Evolutionary conservation across 2,888 invertebrate species (phyloP), one percentile per base, ranked within the genome.

Genomic region (Amblyjoppa proteus): DNA sequence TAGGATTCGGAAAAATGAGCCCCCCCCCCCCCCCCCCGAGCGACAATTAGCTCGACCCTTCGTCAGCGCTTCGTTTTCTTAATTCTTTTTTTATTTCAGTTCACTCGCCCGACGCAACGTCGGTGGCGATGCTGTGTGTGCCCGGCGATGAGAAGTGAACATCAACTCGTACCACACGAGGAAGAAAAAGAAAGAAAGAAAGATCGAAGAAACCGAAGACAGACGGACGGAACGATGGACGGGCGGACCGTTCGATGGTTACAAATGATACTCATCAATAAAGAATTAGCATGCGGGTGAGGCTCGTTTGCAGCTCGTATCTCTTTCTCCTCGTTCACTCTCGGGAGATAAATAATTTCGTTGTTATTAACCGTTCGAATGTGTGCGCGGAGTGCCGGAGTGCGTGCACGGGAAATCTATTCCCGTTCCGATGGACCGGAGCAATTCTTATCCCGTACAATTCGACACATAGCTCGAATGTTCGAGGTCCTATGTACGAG

Each of bases 261-360:
- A 92, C 89, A 91, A 92, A 92, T 92, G 92, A 91, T 90, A 90
- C 88, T 90, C 91, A 92, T 92, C 91, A 91, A 92, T 92, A 90
- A 89, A 84, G 88, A 92, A 92, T 92, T 92, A 92, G 88, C 89
- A 91, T 91, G 88, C 88, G 89, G 83, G 85, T 71, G 83, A 81
- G 85, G 84, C 77, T 84, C 80, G 84, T 87, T 83, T 80, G 85
- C 82, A 80, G 79, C 79, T 80, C 61, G 79, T 61, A 68, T 58
- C 70, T 79, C 73, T 58, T 70, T 79, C 79, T 58, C 49, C 70
- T 45, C 31, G 61, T 51, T 31, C 20, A 9, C 25, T 11, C 25
- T 64, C 76, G 61, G 71, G 49, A 64, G 81, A 53, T 70, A 45
- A 74, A 77, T 68, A 20, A 77, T 77, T 77, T 77, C 56, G 76